These are phyloP conservation scores for Metellina segmentata DNA, from an alignment of 2,888 invertebrate genomes.

Conservation along the genomic window DNA sequence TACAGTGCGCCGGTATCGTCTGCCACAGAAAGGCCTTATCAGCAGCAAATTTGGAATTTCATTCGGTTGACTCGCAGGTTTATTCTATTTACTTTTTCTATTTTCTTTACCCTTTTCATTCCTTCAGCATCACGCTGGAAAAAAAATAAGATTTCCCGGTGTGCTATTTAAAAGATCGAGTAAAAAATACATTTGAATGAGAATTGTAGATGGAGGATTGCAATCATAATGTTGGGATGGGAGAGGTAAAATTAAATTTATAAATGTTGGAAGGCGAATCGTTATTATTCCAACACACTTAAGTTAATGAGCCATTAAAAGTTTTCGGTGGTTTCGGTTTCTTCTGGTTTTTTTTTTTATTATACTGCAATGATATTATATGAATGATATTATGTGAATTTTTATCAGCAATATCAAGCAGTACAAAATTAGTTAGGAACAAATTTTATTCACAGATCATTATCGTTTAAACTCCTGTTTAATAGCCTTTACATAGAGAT, in stretches of 20 bases:
- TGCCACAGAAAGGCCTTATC: slow-evolving; percentile 63
- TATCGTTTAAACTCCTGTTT: no score
- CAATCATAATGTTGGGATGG: slow-evolving; percentile 1
- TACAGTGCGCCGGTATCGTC: slow-evolving; percentile 54
- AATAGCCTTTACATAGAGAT: no score
- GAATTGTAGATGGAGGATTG: slow-evolving; percentile 20
- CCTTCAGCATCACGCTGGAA: no score
- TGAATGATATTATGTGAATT: no score
- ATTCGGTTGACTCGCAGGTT: slow-evolving; percentile 36
- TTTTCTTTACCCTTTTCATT: no score
- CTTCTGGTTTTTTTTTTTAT: not conserved
- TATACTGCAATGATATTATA: no score
- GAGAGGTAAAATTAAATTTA: slow-evolving; percentile 42
- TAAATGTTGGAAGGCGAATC: slow-evolving; percentile 23
- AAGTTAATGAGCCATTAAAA: slow-evolving; percentile 58
- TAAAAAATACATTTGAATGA: slow-evolving; percentile 36
- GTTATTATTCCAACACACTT: slow-evolving; percentile 28
- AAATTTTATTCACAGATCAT: no score
- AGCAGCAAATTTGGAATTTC: slow-evolving; percentile 69
- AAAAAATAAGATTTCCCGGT: slow-evolving; percentile 4
- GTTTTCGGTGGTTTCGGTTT: not conserved
- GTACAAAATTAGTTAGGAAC: no score
- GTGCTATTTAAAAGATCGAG: slow-evolving; percentile 25
- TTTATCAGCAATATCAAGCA: no score
- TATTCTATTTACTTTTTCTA: slow-evolving; percentile 4